phyloP scores from a whole-genome alignment of 2,113 vertebrate genomes.

The Andinoacara biseriatus region DNA sequence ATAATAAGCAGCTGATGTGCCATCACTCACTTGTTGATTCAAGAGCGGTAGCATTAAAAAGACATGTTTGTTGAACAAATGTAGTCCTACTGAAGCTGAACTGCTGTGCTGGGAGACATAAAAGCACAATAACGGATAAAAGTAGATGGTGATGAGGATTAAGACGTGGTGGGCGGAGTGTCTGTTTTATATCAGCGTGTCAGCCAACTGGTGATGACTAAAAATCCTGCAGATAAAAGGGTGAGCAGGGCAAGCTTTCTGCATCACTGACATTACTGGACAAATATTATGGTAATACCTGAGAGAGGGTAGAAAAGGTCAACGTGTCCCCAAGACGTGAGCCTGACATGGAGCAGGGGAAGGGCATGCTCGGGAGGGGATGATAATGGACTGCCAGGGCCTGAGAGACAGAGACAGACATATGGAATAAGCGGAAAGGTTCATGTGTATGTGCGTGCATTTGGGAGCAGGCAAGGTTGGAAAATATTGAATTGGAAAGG shows the following conservation, averaged over 20 bases:
- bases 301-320: constrained; percentile 57
- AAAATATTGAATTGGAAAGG: constrained; percentile 72
- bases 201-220: constrained; percentile 22
- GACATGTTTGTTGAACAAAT: constrained; percentile 37
- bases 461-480: constrained; percentile 59
- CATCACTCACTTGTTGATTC: constrained; percentile 73
- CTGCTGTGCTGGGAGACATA: not conserved
- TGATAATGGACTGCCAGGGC: constrained; percentile 61
- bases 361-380: constrained; percentile 70
- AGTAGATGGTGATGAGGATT: constrained; percentile 14
- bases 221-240: constrained; percentile 20
- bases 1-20: constrained; percentile 57
- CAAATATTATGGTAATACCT: constrained; percentile 63
- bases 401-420: constrained; percentile 64
- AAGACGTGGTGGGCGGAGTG: constrained; percentile 7
- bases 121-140: constrained; percentile 17
- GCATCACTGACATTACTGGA: constrained; percentile 34
- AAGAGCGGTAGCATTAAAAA: constrained; percentile 33
- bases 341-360: constrained; percentile 60
- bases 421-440: not conserved
- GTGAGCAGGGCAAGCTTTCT: constrained; percentile 25
- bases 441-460: constrained; percentile 30
- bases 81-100: constrained; percentile 11
- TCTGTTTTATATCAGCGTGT: constrained; percentile 8
- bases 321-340: constrained; percentile 58